A percentile compares a stretch with the other conserved stretches of the same genome.
These are phyloP conservation scores for Lepidocyrtoides sp. DNA, from an alignment of 2,888 invertebrate genomes.

Conservation along the genomic window DNA sequence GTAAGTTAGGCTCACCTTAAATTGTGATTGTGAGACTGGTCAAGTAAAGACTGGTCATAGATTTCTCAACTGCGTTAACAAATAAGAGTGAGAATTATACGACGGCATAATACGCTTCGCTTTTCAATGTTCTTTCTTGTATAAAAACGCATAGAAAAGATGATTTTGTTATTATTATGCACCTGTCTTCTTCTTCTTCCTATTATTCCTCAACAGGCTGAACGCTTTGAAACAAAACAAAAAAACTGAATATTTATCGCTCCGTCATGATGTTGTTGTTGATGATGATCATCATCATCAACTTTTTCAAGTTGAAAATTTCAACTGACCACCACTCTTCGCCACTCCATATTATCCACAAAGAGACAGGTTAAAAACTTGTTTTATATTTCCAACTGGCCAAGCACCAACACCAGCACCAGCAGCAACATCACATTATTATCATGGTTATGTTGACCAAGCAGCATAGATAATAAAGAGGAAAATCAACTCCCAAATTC, in stretches of 20 bases:
- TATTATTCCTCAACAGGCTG: slow-evolving; percentile 12
- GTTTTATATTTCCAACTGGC: slow-evolving; percentile 27
- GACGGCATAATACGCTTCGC: not conserved
- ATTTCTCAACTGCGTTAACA: not conserved
- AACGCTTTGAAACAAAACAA: not conserved
- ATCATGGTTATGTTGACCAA: slow-evolving; percentile 45
- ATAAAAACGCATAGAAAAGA: not conserved
- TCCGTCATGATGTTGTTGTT: slow-evolving; percentile 36
- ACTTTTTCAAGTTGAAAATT: too few species aligned
- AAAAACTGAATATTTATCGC: slow-evolving; percentile 65
- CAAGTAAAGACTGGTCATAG: too few species aligned
- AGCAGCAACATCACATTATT: not conserved
- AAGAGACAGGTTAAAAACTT: slow-evolving; percentile 29
- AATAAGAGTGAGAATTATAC: not conserved
- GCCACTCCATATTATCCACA: not conserved
- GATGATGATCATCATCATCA: slow-evolving; percentile 18
- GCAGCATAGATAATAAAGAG: slow-evolving; percentile 40
- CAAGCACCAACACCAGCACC: slow-evolving; percentile 1
- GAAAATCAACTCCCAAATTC: slow-evolving; percentile 68
- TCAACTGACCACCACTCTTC: slow-evolving; percentile 63
- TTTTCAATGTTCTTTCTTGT: not conserved
- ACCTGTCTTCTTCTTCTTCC: slow-evolving; percentile 63
- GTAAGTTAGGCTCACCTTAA: not conserved
- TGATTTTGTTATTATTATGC: not conserved
- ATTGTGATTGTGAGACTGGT: slow-evolving; percentile 71